Conservation (phyloP, 1,140 invertebrate species). For the Eurosta solidaginis region DNA sequence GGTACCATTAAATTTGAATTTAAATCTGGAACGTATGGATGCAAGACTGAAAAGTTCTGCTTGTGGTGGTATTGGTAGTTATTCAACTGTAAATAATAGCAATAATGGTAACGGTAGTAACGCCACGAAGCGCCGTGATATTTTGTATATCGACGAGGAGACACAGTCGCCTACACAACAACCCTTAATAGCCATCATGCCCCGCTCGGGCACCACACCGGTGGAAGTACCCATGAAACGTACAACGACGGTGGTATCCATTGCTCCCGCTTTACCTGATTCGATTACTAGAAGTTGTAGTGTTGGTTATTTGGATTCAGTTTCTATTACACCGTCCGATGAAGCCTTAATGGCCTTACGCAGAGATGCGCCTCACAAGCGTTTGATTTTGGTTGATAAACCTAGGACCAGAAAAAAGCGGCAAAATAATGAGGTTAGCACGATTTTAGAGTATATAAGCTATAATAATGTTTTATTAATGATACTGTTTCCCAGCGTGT, state of each 20-base stretch:
- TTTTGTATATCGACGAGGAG: conserved; percentile 72
- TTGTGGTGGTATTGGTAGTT: background rate
- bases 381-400: conserved; percentile 74
- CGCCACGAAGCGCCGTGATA: conserved; percentile 62
- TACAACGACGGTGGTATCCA: conserved; percentile 69
- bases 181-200: conserved; percentile 50
- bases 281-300: conserved; percentile 82
- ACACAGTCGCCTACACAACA: conserved; percentile 58
- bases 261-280: conserved; percentile 67
- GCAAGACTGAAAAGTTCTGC: conserved; percentile 37
- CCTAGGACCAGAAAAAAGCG: conserved; percentile 61
- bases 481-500: no score
- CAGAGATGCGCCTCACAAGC: conserved; percentile 73
- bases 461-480: background rate
- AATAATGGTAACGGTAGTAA: conserved; percentile 26
- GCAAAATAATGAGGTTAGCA: conserved; percentile 43
- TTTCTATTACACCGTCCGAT: conserved; percentile 75
- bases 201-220: conserved; percentile 33
- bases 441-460: background rate
- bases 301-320: conserved; percentile 80
- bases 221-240: conserved; percentile 60
- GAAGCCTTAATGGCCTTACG: conserved; percentile 72
- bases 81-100: background rate
- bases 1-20: conserved; percentile 65
- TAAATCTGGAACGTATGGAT: conserved; percentile 63